Conservation (phyloP, 2,113 vertebrate species). For the Neotoma lepida region DNA sequence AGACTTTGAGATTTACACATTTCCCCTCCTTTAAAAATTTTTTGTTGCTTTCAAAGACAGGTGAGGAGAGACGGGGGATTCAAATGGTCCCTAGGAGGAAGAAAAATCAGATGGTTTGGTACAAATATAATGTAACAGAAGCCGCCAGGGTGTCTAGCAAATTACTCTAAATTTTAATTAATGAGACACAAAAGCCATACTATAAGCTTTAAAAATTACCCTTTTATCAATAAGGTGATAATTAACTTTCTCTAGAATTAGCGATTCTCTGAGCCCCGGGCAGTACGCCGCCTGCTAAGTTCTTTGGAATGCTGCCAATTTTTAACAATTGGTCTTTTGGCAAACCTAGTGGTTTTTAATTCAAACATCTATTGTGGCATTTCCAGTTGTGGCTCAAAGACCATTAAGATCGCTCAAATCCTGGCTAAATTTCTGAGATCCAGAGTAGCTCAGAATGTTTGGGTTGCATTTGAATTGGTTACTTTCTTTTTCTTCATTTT, state of each 20-base stretch:
- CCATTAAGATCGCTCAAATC: conserved; percentile 2
- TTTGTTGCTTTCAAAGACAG: conserved; percentile 48
- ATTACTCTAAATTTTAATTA: conserved; percentile 79
- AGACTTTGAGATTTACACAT: conserved; percentile 2
- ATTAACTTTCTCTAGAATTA: conserved; percentile 79
- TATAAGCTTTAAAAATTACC: conserved; percentile 74
- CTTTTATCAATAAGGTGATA: conserved; percentile 77
- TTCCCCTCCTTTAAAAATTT: conserved; percentile 36
- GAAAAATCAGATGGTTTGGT: conserved; percentile 26
- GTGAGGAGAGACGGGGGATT: conserved; percentile 5
- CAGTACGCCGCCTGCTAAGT: conserved; percentile 45
- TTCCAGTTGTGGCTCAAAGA: conserved; percentile 43
- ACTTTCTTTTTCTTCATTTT: conserved; percentile 24
- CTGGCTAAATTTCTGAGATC: neutral
- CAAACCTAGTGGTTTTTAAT: conserved; percentile 64
- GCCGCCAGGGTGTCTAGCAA: conserved; percentile 60
- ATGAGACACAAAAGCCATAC: conserved; percentile 73
- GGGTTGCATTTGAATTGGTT: neutral
- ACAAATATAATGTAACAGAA: conserved; percentile 57
- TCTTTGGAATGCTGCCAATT: conserved; percentile 69
- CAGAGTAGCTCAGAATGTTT: neutral
- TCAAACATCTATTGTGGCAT: conserved; percentile 62
- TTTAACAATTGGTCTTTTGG: conserved; percentile 70
- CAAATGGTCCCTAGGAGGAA: conserved; percentile 29
- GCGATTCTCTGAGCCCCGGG: conserved; percentile 50